Evolutionary conservation across 2,888 invertebrate genomes (phyloP), one percentile per base, ranked within the genome.

Genomic region (Hedya salicella): DNA sequence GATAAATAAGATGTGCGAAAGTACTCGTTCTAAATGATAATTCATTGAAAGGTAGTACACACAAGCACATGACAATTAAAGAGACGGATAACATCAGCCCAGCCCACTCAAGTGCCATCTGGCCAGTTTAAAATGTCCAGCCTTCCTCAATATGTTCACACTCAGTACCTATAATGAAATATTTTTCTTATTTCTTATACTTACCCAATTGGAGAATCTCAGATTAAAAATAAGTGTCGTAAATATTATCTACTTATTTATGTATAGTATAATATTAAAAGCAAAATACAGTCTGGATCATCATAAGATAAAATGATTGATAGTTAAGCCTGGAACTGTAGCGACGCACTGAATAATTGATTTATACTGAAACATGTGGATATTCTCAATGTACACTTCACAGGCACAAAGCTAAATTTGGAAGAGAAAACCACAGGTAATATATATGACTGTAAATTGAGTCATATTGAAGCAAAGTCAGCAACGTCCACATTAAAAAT

Each of bases 211-310:
- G 25, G 25, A 25, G 4, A 25, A 25, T 6, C 25, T 25, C 25
- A 25, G 25, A 25, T 42, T 25, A 42, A 44, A 30, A 56, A 56
- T 16, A 56, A 56, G 42, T 42, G 14, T 42, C 30, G 30, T 16
- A 32, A 16, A 14, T 1, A 56, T 11, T 44, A 17, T 9, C 17
- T 36, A 36, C 16, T 11, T 25, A 42, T 9, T n/a, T 9, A 30
- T 48, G 21, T 25, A 49, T 49, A 42, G n/a, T 25, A 49, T 30
- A 42, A 49, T 59, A 46, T 49, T 30, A 56, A 56, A 56, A 56
- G 42, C 42, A 56, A 56, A 42, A 42, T 42, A 56, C 56, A 56
- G 42, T 56, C 42, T 44, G 42, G 25, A 30, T 44, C 56, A 30
- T 44, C 56, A 56, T 56, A 44, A 44, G 42, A 44, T 54, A 21